phyloP scores from a whole-genome alignment of 2,797 vertebrate species.

The Geotrypetes seraphini region DNA sequence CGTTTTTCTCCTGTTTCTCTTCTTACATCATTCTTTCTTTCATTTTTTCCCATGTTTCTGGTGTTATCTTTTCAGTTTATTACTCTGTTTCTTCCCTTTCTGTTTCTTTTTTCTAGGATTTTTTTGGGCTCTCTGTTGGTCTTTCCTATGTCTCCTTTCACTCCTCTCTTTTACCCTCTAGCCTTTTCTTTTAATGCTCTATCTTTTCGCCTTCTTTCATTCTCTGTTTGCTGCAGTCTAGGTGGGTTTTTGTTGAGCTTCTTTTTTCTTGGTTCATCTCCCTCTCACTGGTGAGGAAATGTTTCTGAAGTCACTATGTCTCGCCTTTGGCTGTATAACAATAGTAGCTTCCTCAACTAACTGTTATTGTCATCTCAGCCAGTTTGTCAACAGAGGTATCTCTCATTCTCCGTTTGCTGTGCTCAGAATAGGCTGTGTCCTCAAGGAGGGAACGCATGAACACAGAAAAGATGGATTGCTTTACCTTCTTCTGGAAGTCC shows the following conservation, averaged over 20 bases:
- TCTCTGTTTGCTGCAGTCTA: too few relatives aligned
- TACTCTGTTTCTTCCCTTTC: too few relatives aligned
- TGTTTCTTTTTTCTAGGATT: background rate
- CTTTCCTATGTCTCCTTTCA: too few relatives aligned
- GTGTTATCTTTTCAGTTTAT: too few relatives aligned
- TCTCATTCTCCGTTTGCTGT: background rate
- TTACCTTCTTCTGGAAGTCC: slow-evolving; percentile 22
- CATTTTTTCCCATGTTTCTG: background rate
- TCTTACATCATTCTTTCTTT: too few relatives aligned
- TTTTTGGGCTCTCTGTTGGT: rapidly evolving
- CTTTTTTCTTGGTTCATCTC: background rate
- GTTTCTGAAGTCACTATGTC: background rate
- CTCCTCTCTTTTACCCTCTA: rapidly evolving
- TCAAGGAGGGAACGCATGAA: slow-evolving; percentile 40
- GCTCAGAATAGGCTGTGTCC: slow-evolving; percentile 17
- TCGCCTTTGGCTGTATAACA: background rate
- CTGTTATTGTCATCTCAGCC: background rate
- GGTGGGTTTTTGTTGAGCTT: too few relatives aligned
- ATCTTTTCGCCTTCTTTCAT: background rate
- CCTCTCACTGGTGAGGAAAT: background rate
- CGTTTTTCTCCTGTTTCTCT: too few relatives aligned
- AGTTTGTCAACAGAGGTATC: too few relatives aligned
- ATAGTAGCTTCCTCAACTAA: background rate
- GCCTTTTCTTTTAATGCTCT: rapidly evolving
- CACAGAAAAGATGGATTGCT: slow-evolving; percentile 33